Evolutionary conservation across 2,797 vertebrate species (phyloP), one percentile per base, ranked within the genome.

Genomic region (Oreortyx pictus): DNA sequence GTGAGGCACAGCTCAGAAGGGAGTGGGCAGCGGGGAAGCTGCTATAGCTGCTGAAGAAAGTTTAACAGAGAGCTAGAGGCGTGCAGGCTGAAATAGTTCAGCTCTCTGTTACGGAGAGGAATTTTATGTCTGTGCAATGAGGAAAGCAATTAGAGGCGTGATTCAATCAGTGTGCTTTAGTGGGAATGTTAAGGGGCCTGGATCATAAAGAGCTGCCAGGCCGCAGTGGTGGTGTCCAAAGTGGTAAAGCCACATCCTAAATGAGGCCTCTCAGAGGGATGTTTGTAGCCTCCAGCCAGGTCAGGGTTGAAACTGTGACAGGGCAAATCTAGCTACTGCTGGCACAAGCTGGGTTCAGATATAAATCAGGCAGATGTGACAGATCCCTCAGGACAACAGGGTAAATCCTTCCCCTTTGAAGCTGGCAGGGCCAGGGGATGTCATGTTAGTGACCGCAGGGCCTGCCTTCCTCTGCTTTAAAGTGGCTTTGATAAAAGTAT

Each of bases 141-240:
- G 78, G 44, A 86, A 93, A 88, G 24, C 67, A 93, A 89, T 94
- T 86, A 96, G 82, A 83, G 56, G 22, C 24, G 7, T 79, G 88
- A 92, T 94, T 95, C 88, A 95, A 94, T 94, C 90, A 88, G 82
- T 2, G 54, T 82, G 59, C 62, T 94, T 91, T 86, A 91, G 84
- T 35, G 79, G 87, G 70, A 81, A 43, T 62, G 44, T 78, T 87
- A 83, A 86, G 61, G 33, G 88, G 39, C 27, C 56, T 86, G 90
- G 79, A 64, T 52, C 9, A 8, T 46, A 35, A 79, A 73, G 62
- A 91, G 70, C 31, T 2, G 13, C 62, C 76, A 76, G 82, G 37
- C 86, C 1, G 2, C 54, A 27, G 50, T 0, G 1, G 17, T 7
- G 46, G 49, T 82, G 88, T 57, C 88, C 95, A 76, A 56, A 59